These are phyloP conservation scores for Temnothorax ravouxi DNA, from an alignment of 2,888 invertebrate genomes.

Conservation along the genomic window DNA sequence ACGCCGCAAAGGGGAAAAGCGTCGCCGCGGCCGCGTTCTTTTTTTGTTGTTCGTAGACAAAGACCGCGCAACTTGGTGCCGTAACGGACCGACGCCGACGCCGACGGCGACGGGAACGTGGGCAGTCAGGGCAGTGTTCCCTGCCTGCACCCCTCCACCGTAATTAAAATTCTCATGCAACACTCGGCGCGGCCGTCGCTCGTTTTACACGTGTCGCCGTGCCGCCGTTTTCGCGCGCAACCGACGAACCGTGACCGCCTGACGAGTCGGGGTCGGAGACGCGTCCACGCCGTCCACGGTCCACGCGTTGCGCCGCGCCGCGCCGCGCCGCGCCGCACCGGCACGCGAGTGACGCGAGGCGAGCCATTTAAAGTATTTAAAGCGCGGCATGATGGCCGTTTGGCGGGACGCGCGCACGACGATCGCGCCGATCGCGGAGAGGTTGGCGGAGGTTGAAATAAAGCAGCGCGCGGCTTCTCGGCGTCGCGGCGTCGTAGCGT, in stretches of 20 bases:
- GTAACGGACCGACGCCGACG: constrained; percentile 13
- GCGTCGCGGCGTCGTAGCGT: not conserved
- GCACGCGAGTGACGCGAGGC: not conserved
- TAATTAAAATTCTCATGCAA: constrained; percentile 7
- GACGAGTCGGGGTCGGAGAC: no score
- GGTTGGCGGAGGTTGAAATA: not conserved
- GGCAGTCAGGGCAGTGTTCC: no score
- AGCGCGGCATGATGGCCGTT: constrained; percentile 83
- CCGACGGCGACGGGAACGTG: not conserved
- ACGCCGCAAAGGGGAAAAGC: not conserved
- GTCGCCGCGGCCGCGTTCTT: not conserved
- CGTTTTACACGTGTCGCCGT: not conserved
- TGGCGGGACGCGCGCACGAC: constrained; percentile 79
- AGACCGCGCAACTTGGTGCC: not conserved
- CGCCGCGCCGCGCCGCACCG: not conserved
- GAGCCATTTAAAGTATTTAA: constrained; percentile 80
- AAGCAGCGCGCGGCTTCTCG: not conserved
- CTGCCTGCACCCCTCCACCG: not conserved
- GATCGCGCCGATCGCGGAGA: not conserved
- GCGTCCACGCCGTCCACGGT: constrained; percentile 8
- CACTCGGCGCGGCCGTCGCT: not conserved
- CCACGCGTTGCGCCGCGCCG: not conserved
- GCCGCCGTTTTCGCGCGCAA: constrained; percentile 28
- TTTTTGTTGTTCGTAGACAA: constrained; percentile 26
- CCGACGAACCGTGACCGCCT: not conserved